phyloP scores from a whole-genome alignment of 2,888 invertebrate species.

The Heteropelma amictum region DNA sequence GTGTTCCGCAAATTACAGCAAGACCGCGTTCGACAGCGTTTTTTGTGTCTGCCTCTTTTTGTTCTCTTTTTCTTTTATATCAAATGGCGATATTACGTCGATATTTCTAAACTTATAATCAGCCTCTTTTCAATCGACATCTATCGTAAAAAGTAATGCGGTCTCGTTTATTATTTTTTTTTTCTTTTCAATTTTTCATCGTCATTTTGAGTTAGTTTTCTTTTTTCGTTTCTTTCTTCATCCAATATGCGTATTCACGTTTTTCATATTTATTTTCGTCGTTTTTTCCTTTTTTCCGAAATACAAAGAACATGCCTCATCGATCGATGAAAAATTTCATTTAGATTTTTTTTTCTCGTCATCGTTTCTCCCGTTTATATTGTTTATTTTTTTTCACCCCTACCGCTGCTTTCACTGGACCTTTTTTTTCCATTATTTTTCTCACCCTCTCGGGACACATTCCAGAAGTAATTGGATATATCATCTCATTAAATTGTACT shows the following conservation, averaged over 20 bases:
- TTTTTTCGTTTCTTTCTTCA: constrained; percentile 6
- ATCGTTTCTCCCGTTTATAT: background rate
- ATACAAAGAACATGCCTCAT: too few relatives aligned
- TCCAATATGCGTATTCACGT: constrained; percentile 12
- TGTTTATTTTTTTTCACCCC: background rate
- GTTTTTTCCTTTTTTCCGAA: background rate
- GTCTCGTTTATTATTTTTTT: constrained; percentile 43
- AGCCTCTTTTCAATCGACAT: constrained; percentile 69
- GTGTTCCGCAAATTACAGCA: constrained; percentile 22
- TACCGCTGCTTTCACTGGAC: too few relatives aligned
- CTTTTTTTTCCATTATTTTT: constrained; percentile 16
- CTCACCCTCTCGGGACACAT: constrained; percentile 10
- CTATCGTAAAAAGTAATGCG: constrained; percentile 65
- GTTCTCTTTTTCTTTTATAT: constrained; percentile 52
- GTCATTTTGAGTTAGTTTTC: constrained; percentile 1
- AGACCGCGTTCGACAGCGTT: constrained; percentile 11
- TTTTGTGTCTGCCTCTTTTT: too few relatives aligned
- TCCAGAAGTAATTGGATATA: background rate
- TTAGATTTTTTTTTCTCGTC: background rate
- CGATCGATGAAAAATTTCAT: too few relatives aligned
- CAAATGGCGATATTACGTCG: constrained; percentile 59
- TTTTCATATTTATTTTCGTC: constrained; percentile 5
- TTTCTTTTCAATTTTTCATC: background rate
- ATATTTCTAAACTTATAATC: constrained; percentile 66
- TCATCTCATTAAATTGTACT: constrained; percentile 45